A percentile compares a stretch with the other conserved stretches of the same genome.
phyloP scores from a whole-genome alignment of 2,113 vertebrate species.

The Semnornis frantzii region DNA sequence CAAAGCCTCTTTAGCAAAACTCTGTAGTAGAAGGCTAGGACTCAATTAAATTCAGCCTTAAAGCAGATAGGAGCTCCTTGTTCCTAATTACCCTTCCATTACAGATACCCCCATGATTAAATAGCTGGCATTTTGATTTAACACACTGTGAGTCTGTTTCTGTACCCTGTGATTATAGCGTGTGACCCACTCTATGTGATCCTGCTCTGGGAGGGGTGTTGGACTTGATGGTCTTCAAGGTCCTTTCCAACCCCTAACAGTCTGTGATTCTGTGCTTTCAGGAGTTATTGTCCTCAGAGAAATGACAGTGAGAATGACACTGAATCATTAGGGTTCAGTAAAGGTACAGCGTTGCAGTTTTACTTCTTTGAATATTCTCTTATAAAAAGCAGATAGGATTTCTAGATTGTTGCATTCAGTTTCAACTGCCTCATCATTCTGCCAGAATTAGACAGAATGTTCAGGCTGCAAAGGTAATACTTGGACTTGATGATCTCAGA shows the following conservation, averaged over 20 bases:
- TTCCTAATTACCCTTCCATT: too few species aligned
- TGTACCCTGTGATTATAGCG: background rate
- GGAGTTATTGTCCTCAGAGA: background rate
- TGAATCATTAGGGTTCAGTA: background rate
- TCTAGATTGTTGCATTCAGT: background rate
- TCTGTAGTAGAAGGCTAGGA: too few species aligned
- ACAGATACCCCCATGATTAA: background rate
- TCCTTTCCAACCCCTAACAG: too few species aligned
- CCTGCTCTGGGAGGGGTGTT: too few species aligned
- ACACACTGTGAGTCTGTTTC: background rate
- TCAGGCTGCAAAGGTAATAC: background rate
- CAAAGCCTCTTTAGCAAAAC: too few species aligned
- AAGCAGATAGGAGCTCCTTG: too few species aligned
- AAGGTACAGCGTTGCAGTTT: background rate
- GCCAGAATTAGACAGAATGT: background rate
- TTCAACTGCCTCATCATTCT: background rate
- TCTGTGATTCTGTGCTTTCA: background rate
- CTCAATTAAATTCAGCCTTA: too few species aligned
- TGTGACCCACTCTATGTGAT: too few species aligned
- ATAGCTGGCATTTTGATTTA: background rate
- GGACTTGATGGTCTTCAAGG: too few species aligned
- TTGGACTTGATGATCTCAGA: too few species aligned
- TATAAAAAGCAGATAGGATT: background rate
- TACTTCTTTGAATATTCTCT: background rate
- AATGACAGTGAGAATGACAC: background rate